Evolutionary conservation across 2,113 vertebrate genomes (phyloP), one percentile per base, ranked within the genome.

Genomic region (Chionodraco myersi): DNA sequence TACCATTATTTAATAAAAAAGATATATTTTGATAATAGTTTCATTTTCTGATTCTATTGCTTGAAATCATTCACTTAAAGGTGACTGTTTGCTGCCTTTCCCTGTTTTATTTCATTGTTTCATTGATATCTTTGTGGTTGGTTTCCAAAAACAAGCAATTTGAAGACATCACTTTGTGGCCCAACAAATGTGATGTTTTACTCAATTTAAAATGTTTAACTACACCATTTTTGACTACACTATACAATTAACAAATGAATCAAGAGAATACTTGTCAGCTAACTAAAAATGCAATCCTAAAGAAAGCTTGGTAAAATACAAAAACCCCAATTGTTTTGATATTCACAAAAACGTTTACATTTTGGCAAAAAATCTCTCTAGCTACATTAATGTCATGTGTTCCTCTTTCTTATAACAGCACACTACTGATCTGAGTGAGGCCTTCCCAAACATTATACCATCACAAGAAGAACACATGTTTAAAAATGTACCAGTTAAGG

Each of bases 401-500:
- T 66, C 53, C 30, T 36, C 13, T 34, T 60, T 47, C 34, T 77
- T 18, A 71, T 47, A 61, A 56, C 61, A 45, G 63, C 69, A 57
- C 15, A 36, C 16, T 15, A 4, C 47, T 15, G 61, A 23, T 72
- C 61, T 36, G 16, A 11, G 48, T 3, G 26, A 60, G 9, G 21
- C 26, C 21, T 18, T 51, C 58, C 34, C 16, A 1, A 15, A 61
- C 26, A 51, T 3, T 2, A 15, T 34, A 16, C 4, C 49, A n/a
- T 9, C 60, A 53, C 51, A 47, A 58, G 2, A 71, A 62, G 58
- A 61, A 77, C 34, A 45, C 11, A 3, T 54, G 21, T 30, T 41
- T 21, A 65, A 65, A n/a, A 53, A 36, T 57, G n/a, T 36, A 71
- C 12, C 26, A 36, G n/a, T 21, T 10, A 51, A 49, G 15, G 44